Evolutionary conservation across 2,888 invertebrate species (phyloP), one percentile per base, ranked within the genome.

Genomic region (Yponomeuta cagnagella): DNA sequence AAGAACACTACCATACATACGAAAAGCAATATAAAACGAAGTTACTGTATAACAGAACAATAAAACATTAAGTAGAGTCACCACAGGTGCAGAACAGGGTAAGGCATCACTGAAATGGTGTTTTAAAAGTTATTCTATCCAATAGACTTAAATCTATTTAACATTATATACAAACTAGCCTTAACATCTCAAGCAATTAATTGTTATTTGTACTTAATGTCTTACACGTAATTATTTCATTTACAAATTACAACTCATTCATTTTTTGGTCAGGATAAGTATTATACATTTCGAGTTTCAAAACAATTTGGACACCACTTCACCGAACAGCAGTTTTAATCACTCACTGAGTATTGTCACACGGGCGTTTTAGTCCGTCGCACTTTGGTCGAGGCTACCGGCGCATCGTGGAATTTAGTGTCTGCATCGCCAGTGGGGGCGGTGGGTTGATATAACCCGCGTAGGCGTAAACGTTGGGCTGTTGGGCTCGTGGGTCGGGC

Each of bases 381-480:
- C 68, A 70, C 52, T 48, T 65, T 10, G 43, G 70, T n/a, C 23
- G 52, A 3, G 78, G 89, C 88, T 92, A 93, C 90, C 93, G 91
- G 69, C 93, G 87, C 96, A 96, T 95, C 69, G 95, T 94, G 23
- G 95, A 94, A 83, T 96, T 96, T 69, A 96, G 91, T 5, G 96
- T 94, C 79, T 95, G 95, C 94, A 96, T 95, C 69, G 89, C 78
- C 66, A 96, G 93, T 70, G 95, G 93, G 23, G 86, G 85, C 30
- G 80, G 85, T n/a, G 95, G 94, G 83, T 96, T 96, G 75, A 96
- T 95, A 84, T 96, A 90, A 9, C 68, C 64, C 6, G 71, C 48
- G 79, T 95, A 95, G 0, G 95, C 93, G 83, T 97, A 97, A 89
- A 97, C 96, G 82, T 96, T 96, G 78, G 96, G 95, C 82, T 96